Evolutionary conservation across 2,797 vertebrate species (phyloP), one percentile per base, ranked within the genome.

Genomic region (Phrynocephalus forsythii): DNA sequence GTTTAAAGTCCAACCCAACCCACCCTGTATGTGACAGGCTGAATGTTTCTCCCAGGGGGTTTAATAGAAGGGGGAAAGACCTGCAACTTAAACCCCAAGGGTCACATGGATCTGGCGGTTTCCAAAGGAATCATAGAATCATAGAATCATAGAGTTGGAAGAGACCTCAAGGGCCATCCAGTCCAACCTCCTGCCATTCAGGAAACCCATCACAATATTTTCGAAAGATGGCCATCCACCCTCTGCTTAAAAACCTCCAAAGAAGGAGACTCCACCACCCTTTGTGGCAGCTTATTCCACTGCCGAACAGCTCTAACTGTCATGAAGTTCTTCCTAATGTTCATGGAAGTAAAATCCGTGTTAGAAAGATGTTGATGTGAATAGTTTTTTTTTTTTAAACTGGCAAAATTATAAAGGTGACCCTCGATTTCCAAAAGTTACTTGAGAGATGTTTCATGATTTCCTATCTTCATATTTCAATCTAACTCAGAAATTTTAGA

Each of bases 381-480:
- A 33, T 89, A 88, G 85, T 79, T 52, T 79, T 69, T 60, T 69
- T 60, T 52, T 67, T 89, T 92, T 5, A 44, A 44, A 83, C 78
- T 90, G 38, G 92, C 76, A 71, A 60, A 87, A 89, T 79, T 83
- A 67, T 52, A 71, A 90, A 72, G 76, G 86, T 0, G 26, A 38
- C 84, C 79, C 82, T 68, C 78, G 87, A 52, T 90, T 77, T 77
- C 28, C 69, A 87, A 67, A 87, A 66, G 79, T 30, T 66, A 67
- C 79, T 85, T 89, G 84, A 88, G 90, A 48, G 68, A 24, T 73
- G 15, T 15, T 88, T 92, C 0, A 1, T 87, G 28, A n/a, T 90
- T 91, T 90, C 84, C 83, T 90, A 22, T 77, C 86, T 90, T 86
- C 87, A 0, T 85, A 80, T 87, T 75, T 88, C 86, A 85, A 73